Evolutionary conservation across 2,113 vertebrate genomes (phyloP), one percentile per base, ranked within the genome.

Genomic region (Pardalotus punctatus): DNA sequence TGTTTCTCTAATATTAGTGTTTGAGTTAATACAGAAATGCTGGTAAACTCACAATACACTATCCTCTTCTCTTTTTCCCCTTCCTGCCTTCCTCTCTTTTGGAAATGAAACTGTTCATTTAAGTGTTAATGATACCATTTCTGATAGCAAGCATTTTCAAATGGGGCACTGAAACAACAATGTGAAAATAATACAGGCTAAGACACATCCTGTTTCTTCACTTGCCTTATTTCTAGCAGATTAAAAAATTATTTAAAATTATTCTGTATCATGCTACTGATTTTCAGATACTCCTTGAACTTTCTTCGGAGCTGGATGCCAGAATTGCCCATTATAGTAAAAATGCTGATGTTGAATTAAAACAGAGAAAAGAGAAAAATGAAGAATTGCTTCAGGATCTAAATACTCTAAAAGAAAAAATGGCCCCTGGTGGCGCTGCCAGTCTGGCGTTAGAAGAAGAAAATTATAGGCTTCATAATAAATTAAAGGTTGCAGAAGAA

Each of bases 361-460:
- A 97, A 61, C 86, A 76, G 35, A 64, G 64, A 33, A 98, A 81
- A 90, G 94, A 97, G 28, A 87, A 80, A 90, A 98, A 86, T 48
- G 67, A 95, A 43, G 47, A 93, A 53, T 27, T 97, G 90, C 81
- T 96, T 88, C 71, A 66, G 33, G 88, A 97, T 12, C 65, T 98
- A 4, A 78, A 95, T 25, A 40, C 42, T 53, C 71, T 91, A 47
- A 80, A 95, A 85, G 95, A 93, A 43, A 88, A 95, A 20, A 40
- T 54, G 48, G 72, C 45, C 8, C 64, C 93, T 71, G 40, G 54
- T 76, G 40, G 61, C 22, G 50, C 47, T 78, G 45, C 66, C 60
- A 89, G 83, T 60, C 48, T 84, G 4, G 12, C 10, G 0, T 27
- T 97, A 72, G 51, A 96, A 65, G 93, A 94, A 73, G 95, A 96